A percentile compares a stretch with the other conserved stretches of the same genome.
phyloP scores from a whole-genome alignment of 1,140 invertebrate species.

The Brachionus calyciflorus region DNA sequence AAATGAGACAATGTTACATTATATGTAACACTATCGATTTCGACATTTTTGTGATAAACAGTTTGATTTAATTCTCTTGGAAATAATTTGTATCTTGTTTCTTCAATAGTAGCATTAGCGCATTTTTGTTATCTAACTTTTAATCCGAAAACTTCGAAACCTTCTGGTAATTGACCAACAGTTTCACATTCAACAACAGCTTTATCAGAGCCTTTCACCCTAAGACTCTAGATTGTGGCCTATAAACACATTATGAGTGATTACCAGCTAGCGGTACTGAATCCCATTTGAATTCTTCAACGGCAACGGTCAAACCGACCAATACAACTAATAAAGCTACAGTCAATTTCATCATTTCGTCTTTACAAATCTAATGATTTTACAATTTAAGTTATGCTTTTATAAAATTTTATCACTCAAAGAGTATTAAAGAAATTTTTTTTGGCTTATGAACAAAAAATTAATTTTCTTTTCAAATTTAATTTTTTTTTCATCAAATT shows the following conservation, averaged over 20 bases:
- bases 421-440: too few relatives aligned
- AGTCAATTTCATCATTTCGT: not conserved
- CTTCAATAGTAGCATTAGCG: not conserved
- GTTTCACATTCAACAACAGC: conserved; percentile 39
- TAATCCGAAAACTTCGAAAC: conserved; percentile 36
- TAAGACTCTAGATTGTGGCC: not conserved
- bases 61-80: conserved; percentile 34
- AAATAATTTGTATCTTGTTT: not conserved
- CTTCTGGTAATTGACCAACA: not conserved
- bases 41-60: conserved; percentile 32
- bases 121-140: not conserved
- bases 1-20: not conserved
- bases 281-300: conserved; percentile 29
- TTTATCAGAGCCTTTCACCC: conserved; percentile 1
- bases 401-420: too few relatives aligned
- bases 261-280: not conserved
- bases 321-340: not conserved
- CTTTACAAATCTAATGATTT: too few relatives aligned
- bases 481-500: too few relatives aligned
- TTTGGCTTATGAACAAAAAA: too few relatives aligned
- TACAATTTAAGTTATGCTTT: too few relatives aligned
- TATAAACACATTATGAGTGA: conserved; percentile 19
- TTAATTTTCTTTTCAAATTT: too few relatives aligned
- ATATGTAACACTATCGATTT: not conserved
- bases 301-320: not conserved